phyloP scores from a whole-genome alignment of 2,888 invertebrate species.

The Malachius bipustulatus region DNA sequence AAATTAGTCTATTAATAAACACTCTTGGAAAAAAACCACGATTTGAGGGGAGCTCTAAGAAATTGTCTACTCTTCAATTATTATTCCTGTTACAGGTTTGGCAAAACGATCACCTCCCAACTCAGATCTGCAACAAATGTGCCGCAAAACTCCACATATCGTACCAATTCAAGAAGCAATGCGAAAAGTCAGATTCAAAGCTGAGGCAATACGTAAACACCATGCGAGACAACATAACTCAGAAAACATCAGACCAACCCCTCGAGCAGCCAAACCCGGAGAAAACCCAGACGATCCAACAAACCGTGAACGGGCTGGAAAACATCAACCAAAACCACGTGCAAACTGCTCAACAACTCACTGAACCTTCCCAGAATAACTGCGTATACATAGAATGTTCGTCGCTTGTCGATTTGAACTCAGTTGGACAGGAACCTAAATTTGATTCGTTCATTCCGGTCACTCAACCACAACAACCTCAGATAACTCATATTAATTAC shows the following conservation, averaged over 20 bases:
- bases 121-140: constrained; percentile 39
- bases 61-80: too few relatives aligned
- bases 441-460: constrained; percentile 16
- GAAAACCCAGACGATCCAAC: constrained; percentile 14
- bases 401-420: constrained; percentile 9
- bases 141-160: constrained; percentile 37
- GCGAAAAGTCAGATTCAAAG: constrained; percentile 38
- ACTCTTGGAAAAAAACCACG: too few relatives aligned
- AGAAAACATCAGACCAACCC: background rate
- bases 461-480: constrained; percentile 22
- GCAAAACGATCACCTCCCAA: constrained; percentile 38
- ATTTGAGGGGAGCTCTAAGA: too few relatives aligned
- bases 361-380: constrained; percentile 22
- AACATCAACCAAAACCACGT: background rate
- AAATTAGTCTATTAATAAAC: too few relatives aligned
- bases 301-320: background rate
- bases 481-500: constrained; percentile 30
- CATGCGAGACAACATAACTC: constrained; percentile 8
- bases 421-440: constrained; percentile 1
- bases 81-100: constrained; percentile 31
- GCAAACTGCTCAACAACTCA: constrained; percentile 14
- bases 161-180: constrained; percentile 38
- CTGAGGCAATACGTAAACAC: constrained; percentile 31
- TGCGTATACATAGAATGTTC: constrained; percentile 33
- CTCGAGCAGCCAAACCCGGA: constrained; percentile 12